These are phyloP conservation scores for Sphenopsis melanotis DNA, from an alignment of 2,797 vertebrate species.

Conservation along the genomic window DNA sequence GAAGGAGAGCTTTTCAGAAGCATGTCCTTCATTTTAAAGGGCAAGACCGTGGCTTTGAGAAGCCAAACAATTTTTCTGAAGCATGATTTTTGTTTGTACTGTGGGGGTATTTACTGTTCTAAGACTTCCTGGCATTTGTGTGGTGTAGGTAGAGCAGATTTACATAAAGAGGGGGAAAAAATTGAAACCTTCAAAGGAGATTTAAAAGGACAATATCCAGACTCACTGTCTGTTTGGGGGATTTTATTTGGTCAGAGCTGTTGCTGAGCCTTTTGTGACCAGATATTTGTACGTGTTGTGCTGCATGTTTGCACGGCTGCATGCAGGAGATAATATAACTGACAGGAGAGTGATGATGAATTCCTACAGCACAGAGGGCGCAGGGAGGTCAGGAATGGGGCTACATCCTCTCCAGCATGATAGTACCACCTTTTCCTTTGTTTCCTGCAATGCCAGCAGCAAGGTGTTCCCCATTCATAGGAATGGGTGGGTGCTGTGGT, in stretches of 20 bases:
- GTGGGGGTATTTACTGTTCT: conserved; percentile 24
- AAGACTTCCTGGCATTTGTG: conserved; percentile 16
- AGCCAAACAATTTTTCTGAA: background rate
- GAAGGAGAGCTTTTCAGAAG: background rate
- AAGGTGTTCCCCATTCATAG: background rate
- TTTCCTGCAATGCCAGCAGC: background rate
- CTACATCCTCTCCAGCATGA: background rate
- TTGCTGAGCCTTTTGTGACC: conserved; percentile 41
- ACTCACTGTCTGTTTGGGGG: background rate
- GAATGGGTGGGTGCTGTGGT: background rate
- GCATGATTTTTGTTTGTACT: background rate
- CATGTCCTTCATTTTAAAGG: conserved; percentile 35
- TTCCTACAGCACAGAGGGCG: background rate
- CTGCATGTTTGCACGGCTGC: background rate
- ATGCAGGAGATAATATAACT: conserved; percentile 12
- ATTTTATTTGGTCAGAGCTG: conserved; percentile 32
- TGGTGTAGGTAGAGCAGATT: conserved; percentile 10
- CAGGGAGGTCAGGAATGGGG: conserved; percentile 9
- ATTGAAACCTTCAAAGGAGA: background rate
- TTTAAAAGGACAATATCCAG: conserved; percentile 28
- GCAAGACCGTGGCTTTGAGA: background rate
- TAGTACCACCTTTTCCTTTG: background rate
- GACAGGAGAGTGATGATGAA: background rate
- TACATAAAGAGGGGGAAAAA: background rate
- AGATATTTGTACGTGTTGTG: background rate